Evolutionary conservation across 1,140 invertebrate species (phyloP).

Genomic region (Drosophila mayri): DNA sequence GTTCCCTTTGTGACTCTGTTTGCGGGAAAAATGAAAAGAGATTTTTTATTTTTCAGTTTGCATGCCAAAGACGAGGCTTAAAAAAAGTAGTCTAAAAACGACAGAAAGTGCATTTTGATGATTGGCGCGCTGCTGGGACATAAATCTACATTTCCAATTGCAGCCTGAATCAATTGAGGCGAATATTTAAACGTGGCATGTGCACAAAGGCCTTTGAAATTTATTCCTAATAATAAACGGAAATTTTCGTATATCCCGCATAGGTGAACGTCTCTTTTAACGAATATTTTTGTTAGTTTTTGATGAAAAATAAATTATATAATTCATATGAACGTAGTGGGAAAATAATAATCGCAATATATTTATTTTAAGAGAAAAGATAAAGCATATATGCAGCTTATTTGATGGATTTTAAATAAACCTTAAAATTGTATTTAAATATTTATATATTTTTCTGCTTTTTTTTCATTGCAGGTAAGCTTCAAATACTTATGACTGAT

Average conservation of each 20-base stretch:
- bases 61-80: constrained; percentile 22
- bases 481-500: not conserved
- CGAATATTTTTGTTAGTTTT: not conserved
- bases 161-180: constrained; percentile 26
- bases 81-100: constrained; percentile 14
- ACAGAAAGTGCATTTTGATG: constrained; percentile 58
- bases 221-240: constrained; percentile 3
- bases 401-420: not conserved
- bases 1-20: constrained; percentile 12
- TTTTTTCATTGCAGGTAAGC: constrained; percentile 53
- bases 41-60: constrained; percentile 36
- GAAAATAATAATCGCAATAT: not conserved
- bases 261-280: constrained; percentile 2
- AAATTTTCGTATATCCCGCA: not conserved
- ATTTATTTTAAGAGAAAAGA: too few relatives aligned
- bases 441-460: not conserved
- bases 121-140: constrained; percentile 54
- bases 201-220: constrained; percentile 21
- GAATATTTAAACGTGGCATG: constrained; percentile 15
- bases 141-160: constrained; percentile 57
- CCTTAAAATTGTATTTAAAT: too few relatives aligned
- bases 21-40: constrained; percentile 41
- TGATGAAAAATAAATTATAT: not conserved
- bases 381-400: not conserved
- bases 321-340: not conserved